Percentiles rank a stretch among this genome's conserved stretches.
These are phyloP conservation scores for Bergia sp. DNA, from an alignment of 92 coral and sea anemone species.

Conservation along the genomic window DNA sequence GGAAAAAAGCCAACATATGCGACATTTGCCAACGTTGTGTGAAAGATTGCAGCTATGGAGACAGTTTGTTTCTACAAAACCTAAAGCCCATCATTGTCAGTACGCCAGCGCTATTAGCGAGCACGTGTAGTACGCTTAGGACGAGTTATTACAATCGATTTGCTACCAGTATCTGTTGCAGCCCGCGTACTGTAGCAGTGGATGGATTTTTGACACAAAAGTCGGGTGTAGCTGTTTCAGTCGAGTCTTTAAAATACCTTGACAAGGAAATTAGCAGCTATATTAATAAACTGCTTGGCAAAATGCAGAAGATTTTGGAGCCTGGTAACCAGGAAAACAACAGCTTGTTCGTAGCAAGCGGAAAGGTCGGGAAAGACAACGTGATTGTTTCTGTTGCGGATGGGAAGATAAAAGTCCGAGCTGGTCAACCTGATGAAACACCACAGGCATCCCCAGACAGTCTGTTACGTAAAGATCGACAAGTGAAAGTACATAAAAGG, in stretches of 20 bases:
- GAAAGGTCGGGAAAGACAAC: not conserved
- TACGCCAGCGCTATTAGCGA: not conserved
- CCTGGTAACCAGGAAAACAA: conserved; percentile 25
- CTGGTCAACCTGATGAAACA: not conserved
- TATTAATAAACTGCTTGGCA: conserved; percentile 50
- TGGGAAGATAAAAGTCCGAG: conserved; percentile 2
- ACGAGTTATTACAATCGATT: conserved; percentile 43
- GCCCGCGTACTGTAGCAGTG: not conserved
- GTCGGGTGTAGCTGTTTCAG: not conserved
- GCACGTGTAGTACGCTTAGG: conserved; percentile 48
- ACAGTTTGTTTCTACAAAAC: conserved; percentile 20
- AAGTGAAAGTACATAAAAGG: not conserved
- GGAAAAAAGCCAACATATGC: conserved; percentile 59
- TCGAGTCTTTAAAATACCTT: conserved; percentile 3
- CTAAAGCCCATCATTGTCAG: conserved; percentile 33
- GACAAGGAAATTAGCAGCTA: conserved; percentile 41
- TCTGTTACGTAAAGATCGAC: not conserved
- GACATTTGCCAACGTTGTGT: conserved; percentile 64
- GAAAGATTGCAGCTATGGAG: conserved; percentile 34
- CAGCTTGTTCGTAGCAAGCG: not conserved
- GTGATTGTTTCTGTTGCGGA: not conserved
- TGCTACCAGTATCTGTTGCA: conserved; percentile 62
- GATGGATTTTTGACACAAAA: not conserved
- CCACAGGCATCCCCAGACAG: conserved; percentile 8
- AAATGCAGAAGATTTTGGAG: conserved; percentile 48